phyloP scores from a whole-genome alignment of 2,888 invertebrate genomes.

The Scaptomyza polygonia region DNA sequence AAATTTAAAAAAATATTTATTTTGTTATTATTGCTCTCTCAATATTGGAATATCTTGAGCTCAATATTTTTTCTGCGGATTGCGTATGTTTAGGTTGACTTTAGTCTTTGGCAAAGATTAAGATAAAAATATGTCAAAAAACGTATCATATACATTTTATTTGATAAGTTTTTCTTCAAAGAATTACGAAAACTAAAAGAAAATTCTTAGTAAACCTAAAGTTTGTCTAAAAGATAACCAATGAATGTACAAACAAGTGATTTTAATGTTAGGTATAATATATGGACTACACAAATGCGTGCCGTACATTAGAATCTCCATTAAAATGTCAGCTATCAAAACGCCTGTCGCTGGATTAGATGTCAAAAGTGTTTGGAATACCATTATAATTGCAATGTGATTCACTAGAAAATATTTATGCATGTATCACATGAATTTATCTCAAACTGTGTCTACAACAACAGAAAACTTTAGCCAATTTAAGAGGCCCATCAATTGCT shows the following conservation, averaged over 20 bases:
- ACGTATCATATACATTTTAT: no score
- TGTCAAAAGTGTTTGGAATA: conserved; percentile 32
- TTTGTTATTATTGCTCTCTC: no score
- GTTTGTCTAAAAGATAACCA: neutral
- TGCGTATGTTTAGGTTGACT: no score
- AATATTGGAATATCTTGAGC: no score
- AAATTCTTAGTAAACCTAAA: no score
- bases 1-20: no score
- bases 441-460: conserved; percentile 27
- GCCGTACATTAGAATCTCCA: conserved; percentile 9
- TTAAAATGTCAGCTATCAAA: conserved; percentile 28
- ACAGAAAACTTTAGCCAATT: conserved; percentile 46
- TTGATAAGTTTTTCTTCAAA: no score
- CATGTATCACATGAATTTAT: conserved; percentile 38
- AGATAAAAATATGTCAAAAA: no score
- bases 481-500: conserved; percentile 73
- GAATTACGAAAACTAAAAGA: no score
- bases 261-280: neutral
- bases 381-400: conserved; percentile 53
- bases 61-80: no score
- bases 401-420: conserved; percentile 42
- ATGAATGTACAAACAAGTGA: neutral
- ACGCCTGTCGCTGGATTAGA: conserved; percentile 43
- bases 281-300: neutral
- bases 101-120: no score